Evolutionary conservation across 2,113 vertebrate species (phyloP), one percentile per base, ranked within the genome.

Genomic region (Rhinoderma darwinii): DNA sequence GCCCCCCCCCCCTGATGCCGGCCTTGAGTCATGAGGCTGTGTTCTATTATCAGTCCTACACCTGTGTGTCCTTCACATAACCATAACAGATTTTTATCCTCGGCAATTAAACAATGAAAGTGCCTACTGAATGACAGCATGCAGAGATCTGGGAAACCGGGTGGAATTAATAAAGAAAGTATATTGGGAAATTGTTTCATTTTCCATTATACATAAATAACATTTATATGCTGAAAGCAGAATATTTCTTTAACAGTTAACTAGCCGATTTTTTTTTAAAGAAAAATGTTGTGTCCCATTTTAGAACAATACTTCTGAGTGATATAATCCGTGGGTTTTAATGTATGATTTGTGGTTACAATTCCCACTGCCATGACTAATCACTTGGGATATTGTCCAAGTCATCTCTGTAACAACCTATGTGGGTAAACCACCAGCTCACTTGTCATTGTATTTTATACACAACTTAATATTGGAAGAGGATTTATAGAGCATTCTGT

Each of bases 371-470:
- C 35, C 22, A 25, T 80, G 50, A 37, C 50, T 10, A 54, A 56
- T 79, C 50, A 39, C 76, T 37, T 22, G 18, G 76, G 50, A 56
- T 56, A 32, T 11, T 79, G 76, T 79, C 47, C 76, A 59, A 80
- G 54, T 41, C 51, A 17, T 59, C 5, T 4, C 8, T 39, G 11
- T n/a, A 25, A 79, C 20, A 35, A 80, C 77, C 54, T 80, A 39
- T 37, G 35, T 80, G 32, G 51, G 54, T 80, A 59, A 54, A 59
- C 51, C 30, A 59, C 50, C 20, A 0, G 15, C 76, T 56, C 47
- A 79, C 32, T 35, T 59, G 77, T 80, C 77, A 80, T n/a, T 80
- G 50, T 80, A 22, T 59, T 80, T 37, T 80, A 59, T 80, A 59
- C 32, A 39, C 20, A 59, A 37, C 35, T 59, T 59, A 80, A 59